Conservation (phyloP, 2,888 invertebrate genomes). For the Tipula helvola region DNA sequence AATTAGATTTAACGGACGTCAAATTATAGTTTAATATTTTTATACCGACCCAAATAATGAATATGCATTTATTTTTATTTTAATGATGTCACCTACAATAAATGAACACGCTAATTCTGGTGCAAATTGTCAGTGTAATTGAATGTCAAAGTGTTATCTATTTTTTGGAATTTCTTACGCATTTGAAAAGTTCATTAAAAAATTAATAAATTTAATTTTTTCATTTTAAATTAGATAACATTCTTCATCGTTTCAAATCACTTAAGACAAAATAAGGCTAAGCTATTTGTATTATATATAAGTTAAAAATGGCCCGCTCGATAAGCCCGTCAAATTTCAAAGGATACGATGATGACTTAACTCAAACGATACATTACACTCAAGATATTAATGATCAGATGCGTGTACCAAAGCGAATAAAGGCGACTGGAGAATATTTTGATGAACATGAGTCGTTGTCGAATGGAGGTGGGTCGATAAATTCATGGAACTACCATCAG, state of each 20-base stretch:
- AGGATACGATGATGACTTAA: slow-evolving; percentile 47
- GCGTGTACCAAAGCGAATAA: slow-evolving; percentile 67
- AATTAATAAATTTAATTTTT: background rate
- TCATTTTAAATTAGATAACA: background rate
- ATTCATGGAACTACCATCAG: slow-evolving; percentile 54
- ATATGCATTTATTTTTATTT: background rate
- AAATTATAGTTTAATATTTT: background rate
- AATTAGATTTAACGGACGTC: background rate
- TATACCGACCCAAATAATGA: background rate
- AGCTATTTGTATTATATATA: background rate
- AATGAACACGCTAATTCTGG: background rate
- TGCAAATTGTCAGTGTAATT: background rate
- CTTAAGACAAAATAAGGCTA: background rate
- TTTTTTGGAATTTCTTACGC: background rate
- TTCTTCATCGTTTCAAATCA: background rate
- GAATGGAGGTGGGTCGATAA: slow-evolving; percentile 43
- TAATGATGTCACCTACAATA: background rate
- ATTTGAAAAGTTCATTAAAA: background rate
- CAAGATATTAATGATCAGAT: slow-evolving; percentile 69
- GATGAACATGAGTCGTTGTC: slow-evolving; percentile 49
- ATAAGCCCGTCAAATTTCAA: slow-evolving; percentile 49
- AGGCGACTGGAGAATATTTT: slow-evolving; percentile 56
- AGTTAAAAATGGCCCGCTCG: slow-evolving; percentile 42
- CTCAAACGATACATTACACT: slow-evolving; percentile 48
- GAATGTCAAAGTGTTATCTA: background rate